These are phyloP conservation scores for Lapara coniferarum DNA, from an alignment of 2,888 invertebrate species.

Conservation along the genomic window DNA sequence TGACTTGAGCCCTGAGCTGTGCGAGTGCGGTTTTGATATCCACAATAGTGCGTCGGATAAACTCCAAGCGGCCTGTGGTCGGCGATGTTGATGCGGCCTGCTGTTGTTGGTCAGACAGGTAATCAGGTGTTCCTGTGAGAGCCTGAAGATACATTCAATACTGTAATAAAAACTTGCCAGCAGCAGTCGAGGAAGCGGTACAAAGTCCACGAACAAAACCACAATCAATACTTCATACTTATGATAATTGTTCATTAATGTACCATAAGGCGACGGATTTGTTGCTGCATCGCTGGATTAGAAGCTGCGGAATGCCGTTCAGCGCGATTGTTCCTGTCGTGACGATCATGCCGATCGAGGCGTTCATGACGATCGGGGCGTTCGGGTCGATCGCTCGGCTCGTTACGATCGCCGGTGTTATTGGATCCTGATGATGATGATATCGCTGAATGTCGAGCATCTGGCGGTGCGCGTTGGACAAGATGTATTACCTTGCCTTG, in stretches of 20 bases:
- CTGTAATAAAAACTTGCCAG: neutral
- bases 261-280: slow-evolving; percentile 56
- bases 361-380: neutral
- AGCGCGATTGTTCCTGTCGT: neutral
- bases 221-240: too few relatives aligned
- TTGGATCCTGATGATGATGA: neutral
- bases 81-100: slow-evolving; percentile 47
- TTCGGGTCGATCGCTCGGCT: neutral
- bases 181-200: too few relatives aligned
- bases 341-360: neutral
- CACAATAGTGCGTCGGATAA: slow-evolving; percentile 54
- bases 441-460: slow-evolving; percentile 40
- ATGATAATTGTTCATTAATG: neutral
- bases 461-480: slow-evolving; percentile 93
- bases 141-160: slow-evolving; percentile 35
- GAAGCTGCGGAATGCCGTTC: neutral
- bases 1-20: slow-evolving; percentile 43
- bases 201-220: too few relatives aligned
- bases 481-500: slow-evolving; percentile 96
- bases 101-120: slow-evolving; percentile 48
- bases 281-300: slow-evolving; percentile 44
- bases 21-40: slow-evolving; percentile 56
- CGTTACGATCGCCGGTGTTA: neutral
- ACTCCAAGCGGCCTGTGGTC: slow-evolving; percentile 64
- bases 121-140: slow-evolving; percentile 43